Percentiles rank a stretch among this genome's conserved stretches.
These are phyloP conservation scores for Portevinia maculata DNA, from an alignment of 2,888 invertebrate species.

Conservation along the genomic window DNA sequence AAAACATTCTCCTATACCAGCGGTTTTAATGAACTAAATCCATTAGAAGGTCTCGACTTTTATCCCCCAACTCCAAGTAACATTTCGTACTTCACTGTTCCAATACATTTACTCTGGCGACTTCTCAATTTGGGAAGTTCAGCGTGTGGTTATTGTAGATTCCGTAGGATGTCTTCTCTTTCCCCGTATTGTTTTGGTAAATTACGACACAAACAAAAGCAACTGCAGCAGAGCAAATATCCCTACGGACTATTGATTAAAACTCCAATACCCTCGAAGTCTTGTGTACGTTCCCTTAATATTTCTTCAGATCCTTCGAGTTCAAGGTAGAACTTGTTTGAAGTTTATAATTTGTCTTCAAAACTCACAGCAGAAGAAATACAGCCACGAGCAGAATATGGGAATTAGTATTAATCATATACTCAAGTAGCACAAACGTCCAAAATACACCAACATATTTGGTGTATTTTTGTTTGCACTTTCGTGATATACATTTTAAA, in stretches of 20 bases:
- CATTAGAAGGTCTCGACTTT: slow-evolving; percentile 31
- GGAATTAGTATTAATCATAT: slow-evolving; percentile 42
- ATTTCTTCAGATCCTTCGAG: too few relatives aligned
- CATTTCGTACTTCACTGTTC: slow-evolving; percentile 27
- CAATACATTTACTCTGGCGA: slow-evolving; percentile 35
- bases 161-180: neutral
- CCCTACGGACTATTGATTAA: slow-evolving; percentile 38
- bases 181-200: slow-evolving; percentile 13
- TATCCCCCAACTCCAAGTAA: slow-evolving; percentile 2
- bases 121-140: slow-evolving; percentile 33
- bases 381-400: slow-evolving; percentile 41
- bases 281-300: too few relatives aligned
- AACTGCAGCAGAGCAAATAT: slow-evolving; percentile 20
- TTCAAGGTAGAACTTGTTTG: slow-evolving; percentile 13
- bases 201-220: slow-evolving; percentile 36
- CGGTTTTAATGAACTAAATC: slow-evolving; percentile 48
- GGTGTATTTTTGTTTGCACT: too few relatives aligned
- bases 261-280: slow-evolving; percentile 10
- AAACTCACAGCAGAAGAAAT: too few relatives aligned
- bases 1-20: neutral
- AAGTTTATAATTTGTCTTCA: slow-evolving; percentile 13
- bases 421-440: too few relatives aligned
- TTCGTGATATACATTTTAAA: too few relatives aligned
- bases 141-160: slow-evolving; percentile 26
- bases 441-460: too few relatives aligned